A percentile compares a stretch with the other conserved stretches of the same genome.
Evolutionary conservation across 2,113 vertebrate genomes (phyloP).

Genomic region (Xenopus borealis): DNA sequence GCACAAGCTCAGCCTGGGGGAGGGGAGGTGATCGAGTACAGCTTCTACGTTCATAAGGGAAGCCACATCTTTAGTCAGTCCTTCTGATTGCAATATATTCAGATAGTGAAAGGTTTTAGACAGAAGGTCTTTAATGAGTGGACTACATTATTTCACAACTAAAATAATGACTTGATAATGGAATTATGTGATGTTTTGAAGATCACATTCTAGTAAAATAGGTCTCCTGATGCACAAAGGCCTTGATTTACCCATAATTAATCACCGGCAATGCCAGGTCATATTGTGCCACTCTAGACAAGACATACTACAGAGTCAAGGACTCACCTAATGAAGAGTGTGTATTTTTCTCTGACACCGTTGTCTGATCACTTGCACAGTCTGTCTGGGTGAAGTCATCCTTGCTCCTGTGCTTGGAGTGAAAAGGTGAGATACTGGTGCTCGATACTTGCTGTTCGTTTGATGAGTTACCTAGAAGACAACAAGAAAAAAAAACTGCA

Average conservation of each 20-base stretch:
- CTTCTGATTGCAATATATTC: background rate
- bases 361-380: constrained; percentile 1
- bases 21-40: constrained; percentile 40
- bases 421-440: constrained; percentile 49
- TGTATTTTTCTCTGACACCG: constrained; percentile 13
- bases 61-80: background rate
- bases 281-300: too few relatives aligned
- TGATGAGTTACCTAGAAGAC: constrained; percentile 62
- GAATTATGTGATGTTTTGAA: too few relatives aligned
- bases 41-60: constrained; percentile 1
- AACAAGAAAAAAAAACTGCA: background rate
- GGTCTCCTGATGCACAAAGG: too few relatives aligned
- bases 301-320: too few relatives aligned
- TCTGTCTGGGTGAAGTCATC: constrained; percentile 86
- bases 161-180: too few relatives aligned
- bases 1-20: constrained; percentile 36
- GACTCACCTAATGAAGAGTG: constrained; percentile 56
- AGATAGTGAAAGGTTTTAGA: background rate
- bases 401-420: constrained; percentile 64
- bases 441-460: constrained; percentile 48
- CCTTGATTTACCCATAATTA: too few relatives aligned
- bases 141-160: background rate
- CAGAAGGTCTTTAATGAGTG: too few relatives aligned
- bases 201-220: too few relatives aligned
- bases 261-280: too few relatives aligned